Percentiles rank a stretch among this genome's conserved stretches.
These are phyloP conservation scores for Augochlorella aurata DNA, from an alignment of 2,888 invertebrate species.

Conservation along the genomic window DNA sequence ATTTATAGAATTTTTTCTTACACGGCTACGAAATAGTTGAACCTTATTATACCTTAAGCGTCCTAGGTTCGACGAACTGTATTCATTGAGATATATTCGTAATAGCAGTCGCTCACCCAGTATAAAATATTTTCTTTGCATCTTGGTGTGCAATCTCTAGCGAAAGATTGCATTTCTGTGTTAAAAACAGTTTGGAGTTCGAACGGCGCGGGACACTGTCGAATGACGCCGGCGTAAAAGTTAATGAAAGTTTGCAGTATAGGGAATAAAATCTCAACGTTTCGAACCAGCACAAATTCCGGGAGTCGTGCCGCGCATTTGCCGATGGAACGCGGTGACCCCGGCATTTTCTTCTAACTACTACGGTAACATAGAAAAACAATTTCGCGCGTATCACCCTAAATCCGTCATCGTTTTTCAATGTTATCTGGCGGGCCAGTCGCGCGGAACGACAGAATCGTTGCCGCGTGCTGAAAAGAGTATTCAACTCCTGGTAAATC, in stretches of 20 bases:
- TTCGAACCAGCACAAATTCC: neutral
- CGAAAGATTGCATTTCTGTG: neutral
- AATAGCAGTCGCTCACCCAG: too few species aligned
- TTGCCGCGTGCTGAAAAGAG: constrained; percentile 32
- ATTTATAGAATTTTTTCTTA: too few species aligned
- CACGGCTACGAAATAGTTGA: too few species aligned
- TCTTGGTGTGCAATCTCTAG: too few species aligned
- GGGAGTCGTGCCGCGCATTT: neutral
- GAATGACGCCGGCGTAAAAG: neutral
- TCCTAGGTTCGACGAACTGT: too few species aligned
- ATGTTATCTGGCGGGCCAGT: neutral
- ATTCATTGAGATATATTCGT: too few species aligned
- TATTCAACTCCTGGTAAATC: constrained; percentile 48
- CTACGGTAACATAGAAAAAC: neutral
- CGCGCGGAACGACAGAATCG: constrained; percentile 19
- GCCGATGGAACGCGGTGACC: too few species aligned
- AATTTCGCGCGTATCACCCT: neutral
- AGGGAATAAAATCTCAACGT: neutral
- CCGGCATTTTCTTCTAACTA: neutral
- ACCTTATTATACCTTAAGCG: too few species aligned
- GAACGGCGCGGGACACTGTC: neutral
- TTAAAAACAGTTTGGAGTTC: neutral
- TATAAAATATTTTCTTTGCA: too few species aligned
- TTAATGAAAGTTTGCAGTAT: neutral
- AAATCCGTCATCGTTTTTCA: constrained; percentile 16